phyloP scores from a whole-genome alignment of 1,140 invertebrate genomes.

The Drosophila burlai region DNA sequence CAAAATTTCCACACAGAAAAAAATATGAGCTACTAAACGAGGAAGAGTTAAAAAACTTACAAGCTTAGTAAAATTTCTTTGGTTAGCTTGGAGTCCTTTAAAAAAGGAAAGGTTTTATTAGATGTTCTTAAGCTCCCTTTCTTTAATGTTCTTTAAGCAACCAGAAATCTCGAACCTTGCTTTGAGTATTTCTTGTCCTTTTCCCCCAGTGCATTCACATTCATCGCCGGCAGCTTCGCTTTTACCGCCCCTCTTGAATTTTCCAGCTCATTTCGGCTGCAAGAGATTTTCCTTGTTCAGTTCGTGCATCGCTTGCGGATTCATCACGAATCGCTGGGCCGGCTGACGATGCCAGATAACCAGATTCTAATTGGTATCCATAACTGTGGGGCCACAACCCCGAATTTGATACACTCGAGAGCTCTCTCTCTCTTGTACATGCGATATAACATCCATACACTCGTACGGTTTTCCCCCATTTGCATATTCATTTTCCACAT shows the following conservation, averaged over 20 bases:
- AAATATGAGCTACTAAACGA: background rate
- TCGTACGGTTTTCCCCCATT: conserved; percentile 30
- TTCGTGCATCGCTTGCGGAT: conserved; percentile 4
- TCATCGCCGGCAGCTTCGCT: conserved; percentile 8
- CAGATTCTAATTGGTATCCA: conserved; percentile 55
- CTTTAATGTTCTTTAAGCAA: background rate
- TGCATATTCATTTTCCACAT: conserved; percentile 53
- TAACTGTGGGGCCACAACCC: conserved; percentile 36
- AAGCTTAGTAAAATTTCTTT: too few relatives aligned
- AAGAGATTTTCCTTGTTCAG: conserved; percentile 36
- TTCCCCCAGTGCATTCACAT: conserved; percentile 17
- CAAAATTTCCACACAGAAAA: conserved; percentile 2
- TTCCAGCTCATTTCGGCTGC: conserved; percentile 48
- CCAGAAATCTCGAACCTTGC: background rate
- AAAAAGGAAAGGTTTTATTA: too few relatives aligned
- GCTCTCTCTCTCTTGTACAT: conserved; percentile 13
- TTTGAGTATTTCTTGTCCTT: background rate
- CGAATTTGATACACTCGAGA: conserved; percentile 49
- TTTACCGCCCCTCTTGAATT: conserved; percentile 10
- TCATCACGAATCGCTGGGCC: conserved; percentile 14
- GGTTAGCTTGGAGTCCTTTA: too few relatives aligned
- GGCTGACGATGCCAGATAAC: conserved; percentile 40
- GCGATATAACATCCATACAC: conserved; percentile 12
- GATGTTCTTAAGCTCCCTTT: too few relatives aligned
- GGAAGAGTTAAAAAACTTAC: background rate